Evolutionary conservation across 1,140 invertebrate species (phyloP).

Genomic region (Heterodera carotae): DNA sequence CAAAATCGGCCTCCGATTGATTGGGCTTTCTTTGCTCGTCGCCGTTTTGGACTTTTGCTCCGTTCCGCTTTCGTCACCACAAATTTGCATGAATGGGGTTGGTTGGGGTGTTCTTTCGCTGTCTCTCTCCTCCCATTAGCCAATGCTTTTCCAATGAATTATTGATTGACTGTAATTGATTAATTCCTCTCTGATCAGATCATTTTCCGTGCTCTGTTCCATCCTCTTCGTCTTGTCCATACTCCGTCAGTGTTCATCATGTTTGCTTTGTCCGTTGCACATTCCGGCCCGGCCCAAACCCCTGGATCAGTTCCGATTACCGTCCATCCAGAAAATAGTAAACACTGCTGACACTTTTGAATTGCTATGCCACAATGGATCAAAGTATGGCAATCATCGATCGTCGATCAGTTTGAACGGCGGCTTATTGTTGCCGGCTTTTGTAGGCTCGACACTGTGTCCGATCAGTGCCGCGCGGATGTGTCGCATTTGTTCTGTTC

Average conservation of each 20-base stretch:
- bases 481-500: conserved; percentile 54
- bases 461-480: conserved; percentile 44
- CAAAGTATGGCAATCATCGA: conserved; percentile 28
- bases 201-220: background rate
- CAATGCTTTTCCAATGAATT: too few species aligned
- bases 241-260: background rate
- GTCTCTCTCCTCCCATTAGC: background rate
- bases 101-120: background rate
- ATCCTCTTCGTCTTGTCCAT: background rate
- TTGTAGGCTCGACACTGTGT: conserved; percentile 33
- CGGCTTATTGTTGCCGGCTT: too few species aligned
- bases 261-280: conserved; percentile 37
- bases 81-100: background rate
- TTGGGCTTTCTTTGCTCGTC: background rate
- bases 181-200: background rate
- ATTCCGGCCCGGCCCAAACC: conserved; percentile 48
- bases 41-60: too few species aligned
- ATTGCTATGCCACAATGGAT: conserved; percentile 43
- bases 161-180: background rate
- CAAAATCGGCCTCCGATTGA: background rate
- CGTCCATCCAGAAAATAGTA: conserved; percentile 51
- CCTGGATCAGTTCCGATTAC: conserved; percentile 52
- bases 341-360: conserved; percentile 41
- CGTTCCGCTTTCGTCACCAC: too few species aligned
- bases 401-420: too few species aligned